phyloP scores from a whole-genome alignment of 2,113 vertebrate species.

The Scophthalmus maximus region DNA sequence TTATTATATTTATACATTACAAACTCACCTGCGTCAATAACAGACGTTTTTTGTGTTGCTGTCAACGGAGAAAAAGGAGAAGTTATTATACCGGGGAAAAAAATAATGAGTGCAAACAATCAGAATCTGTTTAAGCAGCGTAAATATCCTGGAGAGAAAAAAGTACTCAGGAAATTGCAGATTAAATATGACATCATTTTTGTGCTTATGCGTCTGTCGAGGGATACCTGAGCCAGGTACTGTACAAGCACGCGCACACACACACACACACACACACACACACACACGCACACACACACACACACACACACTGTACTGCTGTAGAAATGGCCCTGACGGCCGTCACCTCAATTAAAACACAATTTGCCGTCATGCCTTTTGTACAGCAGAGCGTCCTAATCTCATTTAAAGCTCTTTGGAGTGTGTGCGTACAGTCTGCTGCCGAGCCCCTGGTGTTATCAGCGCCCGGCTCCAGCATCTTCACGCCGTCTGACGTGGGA shows the following conservation, averaged over 20 bases:
- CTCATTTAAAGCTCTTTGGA: too few species aligned
- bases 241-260: too few species aligned
- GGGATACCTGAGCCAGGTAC: not conserved
- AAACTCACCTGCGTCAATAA: not conserved
- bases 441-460: not conserved
- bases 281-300: too few species aligned
- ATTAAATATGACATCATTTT: conserved; percentile 41
- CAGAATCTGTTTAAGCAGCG: not conserved
- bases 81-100: conserved; percentile 10
- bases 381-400: too few species aligned
- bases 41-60: conserved; percentile 23
- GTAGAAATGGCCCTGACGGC: too few species aligned
- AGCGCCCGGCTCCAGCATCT: not conserved
- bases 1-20: too few species aligned
- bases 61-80: conserved; percentile 15
- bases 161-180: conserved; percentile 14
- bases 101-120: conserved; percentile 25
- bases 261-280: too few species aligned
- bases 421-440: conserved; percentile 19
- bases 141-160: conserved; percentile 16
- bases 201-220: not conserved
- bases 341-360: conserved; percentile 8
- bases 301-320: too few species aligned
- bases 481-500: conserved; percentile 45
- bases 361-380: not conserved